Base-by-base conservation (phyloP, 2,797 vertebrate species). In the Stomatorhinus walkeri region DNA sequence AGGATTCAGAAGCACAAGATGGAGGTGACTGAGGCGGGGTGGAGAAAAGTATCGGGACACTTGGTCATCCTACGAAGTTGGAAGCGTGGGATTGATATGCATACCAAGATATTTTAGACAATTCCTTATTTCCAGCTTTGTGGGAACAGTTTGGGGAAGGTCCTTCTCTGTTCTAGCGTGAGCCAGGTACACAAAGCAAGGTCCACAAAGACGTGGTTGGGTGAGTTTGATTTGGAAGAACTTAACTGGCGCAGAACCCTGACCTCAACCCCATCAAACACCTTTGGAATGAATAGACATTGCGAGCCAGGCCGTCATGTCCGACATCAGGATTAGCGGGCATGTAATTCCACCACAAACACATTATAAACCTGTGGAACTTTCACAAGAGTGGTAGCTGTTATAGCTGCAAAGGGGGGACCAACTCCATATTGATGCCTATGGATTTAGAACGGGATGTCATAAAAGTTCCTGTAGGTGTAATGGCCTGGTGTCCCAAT, bases 21-120 rank as follows among this genome's bases (percentile, higher is more conserved):
- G 95, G 94, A 1, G 93, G 95, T 92, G 97, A 97, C 97, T 91
- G 91, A 91, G 85, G 6, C 89, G 95, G 94, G 1, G 95, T 43
- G 72, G 36, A 40, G 36, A 46, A 46, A 79, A n/a, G 72, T 79
- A n/a, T 79, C 5, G 1, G 19, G 16, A 19, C 3, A 79, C 6
- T 36, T 79, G 36, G 32, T 7, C 19, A n/a, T 79, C 32, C 72
- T 4, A 46, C 4, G 12, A 72, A 72, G 28, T 72, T 32, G 10
- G 61, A 32, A 68, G 61, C 2, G 10, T 12, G 22, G 61, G 22
- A 64, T 28, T 64, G 61, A 64, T 64, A 28, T 28, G 3, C 61
- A 28, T 0, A 28, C 61, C 61, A 64, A 12, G 61, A 64, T 9
- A 64, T 28, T 64, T 64, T 64, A 22, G 22, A 24, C 56, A 61